Base-by-base conservation (phyloP, 2,113 vertebrate genomes). In the Nansenia antarctica region DNA sequence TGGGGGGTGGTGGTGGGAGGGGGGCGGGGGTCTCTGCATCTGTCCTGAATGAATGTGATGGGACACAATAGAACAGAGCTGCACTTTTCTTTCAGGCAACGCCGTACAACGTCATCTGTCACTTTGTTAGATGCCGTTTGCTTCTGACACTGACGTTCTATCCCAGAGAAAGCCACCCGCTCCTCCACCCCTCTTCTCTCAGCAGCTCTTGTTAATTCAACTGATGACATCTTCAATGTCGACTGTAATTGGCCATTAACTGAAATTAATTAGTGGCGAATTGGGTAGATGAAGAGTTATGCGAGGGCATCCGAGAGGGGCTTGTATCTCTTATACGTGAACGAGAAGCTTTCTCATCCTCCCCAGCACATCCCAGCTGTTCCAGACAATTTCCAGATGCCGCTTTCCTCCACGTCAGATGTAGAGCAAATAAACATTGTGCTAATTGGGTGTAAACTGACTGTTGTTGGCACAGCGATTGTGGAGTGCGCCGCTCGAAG, bases 381-480 rank as follows among this genome's bases (percentile, higher is more conserved):
- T 62, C 47, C 35, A 67, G 5, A 73, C 72, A 11, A 75, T 76
- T 77, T 83, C 79, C 81, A 88, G 80, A 83, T 87, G 78, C 74
- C 66, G n/a, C 35, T 27, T 2, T 45, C 61, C 53, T 34, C 55
- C 32, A 27, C 52, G 11, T 54, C 11, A 9, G 4, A 54, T 26
- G 24, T 27, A 12, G 3, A 26, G 52, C 52, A 54, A 54, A 49
- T 20, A 49, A 49, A 49, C n/a, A 49, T 14, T 5, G 45, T 49
- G 45, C 7, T 49, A n/a, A 49, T 49, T 7, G 45, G 65, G 71
- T 78, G 73, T 78, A 58, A 78, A 69, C 60, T 49, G 27, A 58
- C n/a, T 22, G 55, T 29, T 59, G 78, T 73, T 71, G 60, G 67
- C 65, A 65, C 67, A 65, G 53, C 30, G 69, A 55, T 42, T 12